Evolutionary conservation across 1,140 invertebrate species (phyloP), one percentile per base, ranked within the genome.

Genomic region (Caenorhabditis remanei): DNA sequence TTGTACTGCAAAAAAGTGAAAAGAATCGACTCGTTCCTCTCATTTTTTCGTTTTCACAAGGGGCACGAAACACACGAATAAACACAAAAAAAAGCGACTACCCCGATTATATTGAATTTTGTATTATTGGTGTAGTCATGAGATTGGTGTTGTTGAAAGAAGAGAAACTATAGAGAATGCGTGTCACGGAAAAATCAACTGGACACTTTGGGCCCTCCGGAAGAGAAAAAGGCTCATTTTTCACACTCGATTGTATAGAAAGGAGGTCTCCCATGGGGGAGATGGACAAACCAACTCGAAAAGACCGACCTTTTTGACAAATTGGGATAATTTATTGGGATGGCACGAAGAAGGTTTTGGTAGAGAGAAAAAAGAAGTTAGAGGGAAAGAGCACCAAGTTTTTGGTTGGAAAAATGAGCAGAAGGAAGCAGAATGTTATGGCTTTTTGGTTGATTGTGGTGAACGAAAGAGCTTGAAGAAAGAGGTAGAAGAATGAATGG

Each of bases 251-350:
- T 79, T 79, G 71, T 79, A 79, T 79, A 79, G 71, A 79, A 67
- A n/a, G 40, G 63, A 50, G 71, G n/a, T 41, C 46, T 79, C 71
- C 71, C 71, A 79, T 43, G 71, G 71, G 71, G 19, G 65, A 40
- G 21, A 32, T 32, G 32, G 32, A 32, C 19, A 11, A 40, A 63
- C 19, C 19, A 21, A 24, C 43, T 79, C 46, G 71, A 79, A 79
- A 53, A 79, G 21, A 24, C 71, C 71, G 71, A 79, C 71, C 71
- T 79, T 41, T 41, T 79, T 79, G 71, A 79, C 71, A 79, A 79
- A 79, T 79, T 79, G 71, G 71, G 71, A 79, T 79, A 79, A 79
- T 79, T 79, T 79, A 79, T 79, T 79, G 71, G 71, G 71, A 79
- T 46, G 9, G 43, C 16, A 79, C 11, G 50, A 79, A 50, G 71